Conservation (phyloP, 2,113 vertebrate species). For the Chaetops frenatus region DNA sequence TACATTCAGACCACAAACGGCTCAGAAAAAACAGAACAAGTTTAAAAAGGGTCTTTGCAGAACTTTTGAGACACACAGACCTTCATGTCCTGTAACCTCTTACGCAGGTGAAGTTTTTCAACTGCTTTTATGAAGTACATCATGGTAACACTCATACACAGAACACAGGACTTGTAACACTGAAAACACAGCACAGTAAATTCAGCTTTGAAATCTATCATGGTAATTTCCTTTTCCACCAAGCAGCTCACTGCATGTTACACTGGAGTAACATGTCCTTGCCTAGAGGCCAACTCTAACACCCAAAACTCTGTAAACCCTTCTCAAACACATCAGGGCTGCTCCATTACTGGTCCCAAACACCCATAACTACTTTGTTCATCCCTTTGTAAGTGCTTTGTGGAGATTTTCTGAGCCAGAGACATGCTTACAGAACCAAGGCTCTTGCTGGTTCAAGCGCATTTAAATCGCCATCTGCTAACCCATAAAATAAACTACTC, state of each 20-base stretch:
- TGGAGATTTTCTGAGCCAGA: neutral
- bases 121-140: neutral
- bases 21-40: neutral
- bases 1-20: neutral
- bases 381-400: neutral
- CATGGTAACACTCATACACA: neutral
- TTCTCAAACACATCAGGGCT: neutral
- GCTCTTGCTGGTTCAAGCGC: neutral
- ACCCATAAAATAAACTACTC: neutral
- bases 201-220: neutral
- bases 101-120: neutral
- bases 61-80: neutral
- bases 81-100: neutral
- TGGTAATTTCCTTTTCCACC: neutral
- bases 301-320: neutral
- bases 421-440: neutral
- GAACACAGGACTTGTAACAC: neutral
- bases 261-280: neutral
- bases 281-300: neutral
- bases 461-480: constrained; percentile 38
- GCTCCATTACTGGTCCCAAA: neutral
- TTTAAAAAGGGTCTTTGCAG: neutral
- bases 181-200: neutral
- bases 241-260: neutral
- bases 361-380: neutral